phyloP scores from a whole-genome alignment of 2,113 vertebrate genomes.

The Poeciliopsis occidentalis region DNA sequence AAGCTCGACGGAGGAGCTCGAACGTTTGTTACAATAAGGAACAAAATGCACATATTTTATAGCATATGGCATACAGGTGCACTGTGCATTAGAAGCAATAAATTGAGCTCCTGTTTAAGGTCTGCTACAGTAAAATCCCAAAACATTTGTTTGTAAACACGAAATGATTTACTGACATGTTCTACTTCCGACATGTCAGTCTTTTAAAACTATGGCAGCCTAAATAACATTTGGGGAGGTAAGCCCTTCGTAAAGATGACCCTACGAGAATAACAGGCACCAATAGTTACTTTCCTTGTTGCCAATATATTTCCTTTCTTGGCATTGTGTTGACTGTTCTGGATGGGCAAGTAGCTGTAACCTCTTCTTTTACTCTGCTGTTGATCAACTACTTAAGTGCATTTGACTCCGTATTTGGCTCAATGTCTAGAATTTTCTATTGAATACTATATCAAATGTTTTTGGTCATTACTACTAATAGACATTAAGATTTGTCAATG shows the following conservation, averaged over 20 bases:
- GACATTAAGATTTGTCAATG: too few species aligned
- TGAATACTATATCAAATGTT: neutral
- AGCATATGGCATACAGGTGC: neutral
- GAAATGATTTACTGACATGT: neutral
- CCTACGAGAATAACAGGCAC: neutral
- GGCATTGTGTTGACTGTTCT: neutral
- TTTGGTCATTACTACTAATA: too few species aligned
- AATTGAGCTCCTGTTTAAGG: neutral
- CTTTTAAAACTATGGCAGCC: neutral
- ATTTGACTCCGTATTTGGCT: neutral
- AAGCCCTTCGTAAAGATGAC: too few species aligned
- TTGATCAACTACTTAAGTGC: neutral
- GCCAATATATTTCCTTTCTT: neutral
- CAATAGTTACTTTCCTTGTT: neutral
- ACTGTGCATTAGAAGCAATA: slow-evolving; percentile 5
- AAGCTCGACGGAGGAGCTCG: slow-evolving; percentile 30
- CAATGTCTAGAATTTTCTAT: neutral
- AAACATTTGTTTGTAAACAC: too few species aligned
- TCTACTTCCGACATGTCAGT: neutral
- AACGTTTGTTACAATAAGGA: slow-evolving; percentile 14
- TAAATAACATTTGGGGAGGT: neutral
- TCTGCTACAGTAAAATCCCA: neutral
- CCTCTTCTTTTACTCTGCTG: neutral
- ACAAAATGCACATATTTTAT: slow-evolving; percentile 23
- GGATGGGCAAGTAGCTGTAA: neutral